Percentiles rank a stretch among this genome's conserved stretches.
Evolutionary conservation across 2,113 vertebrate species (phyloP).

Genomic region (Todiramphus saurophagus): DNA sequence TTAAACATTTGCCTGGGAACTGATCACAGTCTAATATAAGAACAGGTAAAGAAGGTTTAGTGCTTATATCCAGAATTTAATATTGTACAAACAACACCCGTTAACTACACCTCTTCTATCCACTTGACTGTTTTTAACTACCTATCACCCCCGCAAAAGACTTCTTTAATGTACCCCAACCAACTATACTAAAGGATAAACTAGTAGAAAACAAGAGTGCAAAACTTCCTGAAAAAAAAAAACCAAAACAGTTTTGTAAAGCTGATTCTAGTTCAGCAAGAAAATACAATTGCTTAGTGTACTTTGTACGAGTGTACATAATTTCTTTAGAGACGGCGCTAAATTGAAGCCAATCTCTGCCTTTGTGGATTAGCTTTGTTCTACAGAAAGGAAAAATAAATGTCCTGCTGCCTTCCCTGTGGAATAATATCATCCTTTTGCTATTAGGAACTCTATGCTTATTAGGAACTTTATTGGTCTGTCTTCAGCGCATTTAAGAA

Average conservation of each 20-base stretch:
- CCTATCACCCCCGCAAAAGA: neutral
- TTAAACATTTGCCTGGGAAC: neutral
- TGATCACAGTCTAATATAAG: neutral
- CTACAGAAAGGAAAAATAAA: neutral
- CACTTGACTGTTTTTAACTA: neutral
- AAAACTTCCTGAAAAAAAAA: neutral
- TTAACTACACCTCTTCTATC: neutral
- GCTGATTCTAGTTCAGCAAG: neutral
- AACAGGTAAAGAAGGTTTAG: neutral
- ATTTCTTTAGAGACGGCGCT: neutral
- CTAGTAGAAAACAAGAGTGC: neutral
- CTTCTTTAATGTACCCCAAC: neutral
- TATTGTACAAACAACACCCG: neutral
- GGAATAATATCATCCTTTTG: neutral
- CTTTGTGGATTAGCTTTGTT: neutral
- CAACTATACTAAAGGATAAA: neutral
- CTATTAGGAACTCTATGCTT: neutral
- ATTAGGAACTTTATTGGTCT: neutral
- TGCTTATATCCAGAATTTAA: neutral
- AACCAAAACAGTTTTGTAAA: neutral
- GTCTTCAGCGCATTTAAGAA: neutral
- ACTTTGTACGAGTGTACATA: rapidly evolving
- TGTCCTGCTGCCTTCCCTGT: neutral
- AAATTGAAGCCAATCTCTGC: neutral
- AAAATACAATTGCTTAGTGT: neutral